Base-by-base conservation (phyloP, 2,113 vertebrate genomes). In the Ammodytes marinus region DNA sequence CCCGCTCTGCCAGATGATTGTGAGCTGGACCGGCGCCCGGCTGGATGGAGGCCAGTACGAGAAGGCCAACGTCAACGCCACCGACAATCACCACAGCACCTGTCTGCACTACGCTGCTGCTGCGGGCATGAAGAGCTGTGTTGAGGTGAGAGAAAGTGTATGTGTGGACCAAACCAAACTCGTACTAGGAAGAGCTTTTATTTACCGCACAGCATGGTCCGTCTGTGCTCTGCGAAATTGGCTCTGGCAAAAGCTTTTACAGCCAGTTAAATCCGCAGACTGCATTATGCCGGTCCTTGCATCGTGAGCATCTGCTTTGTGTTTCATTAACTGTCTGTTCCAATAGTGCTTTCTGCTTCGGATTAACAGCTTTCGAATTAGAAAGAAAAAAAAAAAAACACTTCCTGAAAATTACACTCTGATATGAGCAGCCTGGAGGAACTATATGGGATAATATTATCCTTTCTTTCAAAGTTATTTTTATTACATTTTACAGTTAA, bases 21-120 rank as follows among this genome's bases (percentile, higher is more conserved):
- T 94, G 39, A 93, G 91, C 86, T 94, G 93, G 93, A 93, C 93
- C 0, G 93, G 93, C 4, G 93, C 93, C 80, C 82, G 93, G 52
- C 83, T 94, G 82, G 93, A 92, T 61, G 90, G 92, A 70, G 91
- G 92, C 78, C 92, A 92, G 86, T 94, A 93, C 0, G 93, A 94
- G 87, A 94, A 92, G 83, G 93, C 90, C 78, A 93, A 94, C 12
- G 92, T 94, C 84, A 94, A 93, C 27, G 83, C 92, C 64, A 94
- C 91, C 2, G 93, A 94, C 88, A 93, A 94, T 89, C 93, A 89
- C 78, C 90, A 82, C 86, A 92, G 92, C 88, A 92, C 92, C 72
- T 94, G 93, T 64, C 87, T 94, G 55, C 93, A 94, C 83, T 92
- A 93, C 12, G 91, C 92, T 49, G 91, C 93, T 0, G 90, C 93